Base-by-base conservation (phyloP, 2,888 invertebrate genomes). In the Pimpla rufipes region DNA sequence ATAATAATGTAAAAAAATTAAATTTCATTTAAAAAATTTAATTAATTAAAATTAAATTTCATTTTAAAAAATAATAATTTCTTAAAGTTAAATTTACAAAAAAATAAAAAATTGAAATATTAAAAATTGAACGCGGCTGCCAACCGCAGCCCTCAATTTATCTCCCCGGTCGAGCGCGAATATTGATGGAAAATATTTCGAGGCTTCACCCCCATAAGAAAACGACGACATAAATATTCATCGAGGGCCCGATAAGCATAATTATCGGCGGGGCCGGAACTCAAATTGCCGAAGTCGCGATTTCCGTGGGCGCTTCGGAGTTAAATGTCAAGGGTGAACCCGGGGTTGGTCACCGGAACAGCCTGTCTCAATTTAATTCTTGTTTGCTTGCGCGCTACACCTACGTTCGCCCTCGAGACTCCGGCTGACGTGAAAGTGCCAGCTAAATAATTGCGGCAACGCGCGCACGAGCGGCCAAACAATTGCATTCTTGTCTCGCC, bases 401-500 rank as follows among this genome's bases (percentile, higher is more conserved):
- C 42, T 21, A 68, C 68, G 40, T 73, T 45, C 77, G 13, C 57
- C 66, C 55, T 76, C 77, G 67, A 16, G 16, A 37, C 13, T 55
- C 21, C 29, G 40, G 40, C 45, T 64, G n/a, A 71, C 52, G 83
- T 80, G 83, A 83, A 83, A 83, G 83, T 83, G 29, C 45, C n/a
- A 13, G 71, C 29, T 59, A 59, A 73, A 73, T 59, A 59, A 73
- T 73, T 42, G 71, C 18, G 5, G 18, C 70, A 21, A 37, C 42
- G 47, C 45, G 57, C n/a, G 18, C 18, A 50, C 66, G 47, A 47
- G 21, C 21, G 29, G 45, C 50, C 50, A 74, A 79, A 82, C 74
- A 78, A 78, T 70, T 47, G 42, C 84, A 76, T 84, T 81, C 81
- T 77, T 64, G 50, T 70, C 71, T 66, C 42, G 57, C 64, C 45